Base-by-base conservation (phyloP, 2,888 invertebrate species). In the Melipona bicolor region DNA sequence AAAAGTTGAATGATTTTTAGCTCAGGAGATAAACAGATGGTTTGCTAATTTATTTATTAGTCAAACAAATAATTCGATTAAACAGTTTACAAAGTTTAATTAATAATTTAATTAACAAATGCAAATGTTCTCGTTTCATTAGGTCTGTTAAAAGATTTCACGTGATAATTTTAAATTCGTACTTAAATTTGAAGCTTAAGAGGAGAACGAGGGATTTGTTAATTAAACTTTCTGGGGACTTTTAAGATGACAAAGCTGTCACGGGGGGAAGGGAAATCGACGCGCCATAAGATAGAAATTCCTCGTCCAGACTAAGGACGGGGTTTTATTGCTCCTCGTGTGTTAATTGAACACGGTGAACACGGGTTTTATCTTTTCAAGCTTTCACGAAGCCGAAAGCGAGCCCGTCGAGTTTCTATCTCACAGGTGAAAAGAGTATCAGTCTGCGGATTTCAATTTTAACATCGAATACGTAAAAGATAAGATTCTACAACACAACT, bases 261-360 rank as follows among this genome's bases (percentile, higher is more conserved):
- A 17, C 61, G 9, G 27, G 15, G 24, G 15, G 24, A 24, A 15
- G 24, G 24, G 17, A 24, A 27, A 24, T 27, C 17, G 76, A 59
- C 50, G 49, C 61, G 24, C 21, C 24, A n/a, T 65, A 27, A 54
- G 59, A 68, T 49, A 68, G 32, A 50, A 68, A 68, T 76, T 76
- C 59, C 68, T 32, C 61, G 21, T 21, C 59, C 56, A 32, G 43
- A 9, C 27, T 24, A 49, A 49, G 49, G 21, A 56, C 5, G 56
- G 32, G 32, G 49, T 76, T 76, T 76, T 76, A 76, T 76, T 76
- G 59, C 76, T 61, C 24, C 50, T 61, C 59, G n/a, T 32, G 76
- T 69, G 76, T 24, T 76, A 76, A 69, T 76, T 1, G 27, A 79
- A 24, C 54, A 32, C 27, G 36, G 52, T 13, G 61, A 73, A 61